Evolutionary conservation across 2,113 vertebrate species (phyloP), one percentile per base, ranked within the genome.

Genomic region (Globicephala melas): DNA sequence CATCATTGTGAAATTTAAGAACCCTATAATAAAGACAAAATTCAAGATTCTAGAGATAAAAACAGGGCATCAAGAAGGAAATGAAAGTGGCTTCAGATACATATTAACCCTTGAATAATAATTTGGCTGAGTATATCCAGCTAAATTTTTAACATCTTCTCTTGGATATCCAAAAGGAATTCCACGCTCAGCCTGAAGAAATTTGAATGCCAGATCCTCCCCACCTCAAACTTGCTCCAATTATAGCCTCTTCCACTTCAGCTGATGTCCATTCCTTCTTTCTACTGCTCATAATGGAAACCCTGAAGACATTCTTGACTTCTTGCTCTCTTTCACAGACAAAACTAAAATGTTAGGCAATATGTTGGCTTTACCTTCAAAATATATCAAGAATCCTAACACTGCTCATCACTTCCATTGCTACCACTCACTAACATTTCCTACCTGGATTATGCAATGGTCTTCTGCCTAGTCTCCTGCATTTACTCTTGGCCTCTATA

Each of bases 1-100:
- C n/a, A 87, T 62, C 53, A 86, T 17, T 97, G 6, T 89, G 33
- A 92, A 91, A 76, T 68, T 90, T 60, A 25, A 79, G 33, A 94
- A 77, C 6, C 8, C 12, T 79, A 86, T 5, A 85, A 58, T 91
- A 85, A 95, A 18, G 62, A 74, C 3, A 83, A 92, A 18, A 97
- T 83, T 80, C 8, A 84, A 80, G 38, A 87, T 44, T 94, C 4
- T 82, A 67, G 83, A 95, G 26, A 74, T 53, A 20, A 93, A 97
- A 93, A 85, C 33, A 53, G 10, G 74, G 5, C 20, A 77, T 28
- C 18, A 95, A 68, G n/a, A 96, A 76, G 26, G 15, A 31, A 89
- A 89, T 55, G 50, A 92, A 60, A 86, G 14, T 76, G 23, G 26
- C 25, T 50, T 94, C 31, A 38, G 26, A 94, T 3, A 76, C 25